These are phyloP conservation scores for Drosophila kambysellisi DNA, from an alignment of 2,888 invertebrate genomes.

Conservation along the genomic window DNA sequence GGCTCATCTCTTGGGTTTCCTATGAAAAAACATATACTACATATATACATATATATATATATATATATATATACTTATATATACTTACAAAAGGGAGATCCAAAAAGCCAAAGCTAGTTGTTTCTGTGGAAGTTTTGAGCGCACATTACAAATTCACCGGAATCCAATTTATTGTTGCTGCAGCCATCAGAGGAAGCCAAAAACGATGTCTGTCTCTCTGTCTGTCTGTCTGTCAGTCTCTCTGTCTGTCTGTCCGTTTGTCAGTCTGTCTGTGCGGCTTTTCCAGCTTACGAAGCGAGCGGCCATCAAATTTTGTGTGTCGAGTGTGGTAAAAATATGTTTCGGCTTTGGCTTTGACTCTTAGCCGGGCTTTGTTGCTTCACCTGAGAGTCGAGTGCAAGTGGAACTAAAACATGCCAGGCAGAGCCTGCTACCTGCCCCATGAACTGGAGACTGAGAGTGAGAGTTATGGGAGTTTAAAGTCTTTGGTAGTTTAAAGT, in stretches of 20 bases:
- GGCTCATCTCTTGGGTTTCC: slow-evolving; percentile 54
- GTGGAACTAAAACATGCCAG: neutral
- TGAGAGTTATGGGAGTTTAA: neutral
- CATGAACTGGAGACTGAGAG: slow-evolving; percentile 10
- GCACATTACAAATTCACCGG: slow-evolving; percentile 75
- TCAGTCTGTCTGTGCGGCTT: slow-evolving; percentile 39
- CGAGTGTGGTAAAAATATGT: slow-evolving; percentile 35
- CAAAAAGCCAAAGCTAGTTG: slow-evolving; percentile 53
- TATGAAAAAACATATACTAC: slow-evolving; percentile 45
- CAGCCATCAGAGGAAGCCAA: slow-evolving; percentile 51
- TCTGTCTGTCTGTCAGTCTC: neutral
- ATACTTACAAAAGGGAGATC: slow-evolving; percentile 4
- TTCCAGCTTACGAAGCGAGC: slow-evolving; percentile 15
- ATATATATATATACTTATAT: neutral
- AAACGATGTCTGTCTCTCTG: slow-evolving; percentile 5
- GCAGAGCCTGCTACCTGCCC: slow-evolving; percentile 2
- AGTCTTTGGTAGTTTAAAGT: neutral
- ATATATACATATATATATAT: slow-evolving; percentile 6
- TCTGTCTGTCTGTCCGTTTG: neutral
- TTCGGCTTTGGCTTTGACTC: slow-evolving; percentile 8
- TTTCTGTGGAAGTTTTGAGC: slow-evolving; percentile 66
- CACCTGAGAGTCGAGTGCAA: slow-evolving; percentile 14
- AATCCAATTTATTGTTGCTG: slow-evolving; percentile 74
- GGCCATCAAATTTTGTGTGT: slow-evolving; percentile 57
- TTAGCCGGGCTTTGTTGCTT: slow-evolving; percentile 9